A percentile compares a stretch with the other conserved stretches of the same genome.
phyloP scores from a whole-genome alignment of 2,888 invertebrate species.

The Athetis lepigone region DNA sequence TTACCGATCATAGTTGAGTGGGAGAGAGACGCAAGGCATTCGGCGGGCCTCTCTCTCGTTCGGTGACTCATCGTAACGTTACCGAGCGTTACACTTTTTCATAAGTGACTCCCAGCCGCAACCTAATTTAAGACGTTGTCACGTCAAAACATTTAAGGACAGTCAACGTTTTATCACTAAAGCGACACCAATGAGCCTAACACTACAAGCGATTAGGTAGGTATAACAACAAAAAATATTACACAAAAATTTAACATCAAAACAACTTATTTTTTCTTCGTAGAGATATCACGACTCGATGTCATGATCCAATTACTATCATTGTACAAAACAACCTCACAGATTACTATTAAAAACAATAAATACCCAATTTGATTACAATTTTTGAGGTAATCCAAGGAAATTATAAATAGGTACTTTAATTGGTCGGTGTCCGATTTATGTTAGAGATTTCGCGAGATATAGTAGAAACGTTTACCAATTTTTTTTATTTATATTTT shows the following conservation, averaged over 20 bases:
- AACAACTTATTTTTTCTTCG: constrained; percentile 39
- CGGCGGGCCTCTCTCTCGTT: no score
- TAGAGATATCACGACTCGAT: constrained; percentile 32
- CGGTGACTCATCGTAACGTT: no score
- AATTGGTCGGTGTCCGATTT: neutral
- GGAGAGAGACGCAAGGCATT: no score
- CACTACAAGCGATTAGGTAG: constrained; percentile 12
- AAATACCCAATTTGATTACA: constrained; percentile 7
- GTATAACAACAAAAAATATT: constrained; percentile 4
- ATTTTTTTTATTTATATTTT: neutral
- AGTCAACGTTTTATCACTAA: neutral
- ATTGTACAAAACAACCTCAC: constrained; percentile 11
- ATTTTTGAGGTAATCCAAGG: neutral
- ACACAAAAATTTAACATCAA: constrained; percentile 14
- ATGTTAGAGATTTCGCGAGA: neutral
- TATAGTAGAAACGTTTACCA: neutral
- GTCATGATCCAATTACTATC: constrained; percentile 31
- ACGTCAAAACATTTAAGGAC: neutral
- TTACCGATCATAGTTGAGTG: no score
- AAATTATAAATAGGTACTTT: constrained; percentile 1
- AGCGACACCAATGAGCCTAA: neutral
- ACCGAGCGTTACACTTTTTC: no score
- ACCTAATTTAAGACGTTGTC: no score
- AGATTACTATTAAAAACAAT: constrained; percentile 26
- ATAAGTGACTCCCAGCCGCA: no score